phyloP scores from a whole-genome alignment of 2,888 invertebrate species.

The Eledona agricola region DNA sequence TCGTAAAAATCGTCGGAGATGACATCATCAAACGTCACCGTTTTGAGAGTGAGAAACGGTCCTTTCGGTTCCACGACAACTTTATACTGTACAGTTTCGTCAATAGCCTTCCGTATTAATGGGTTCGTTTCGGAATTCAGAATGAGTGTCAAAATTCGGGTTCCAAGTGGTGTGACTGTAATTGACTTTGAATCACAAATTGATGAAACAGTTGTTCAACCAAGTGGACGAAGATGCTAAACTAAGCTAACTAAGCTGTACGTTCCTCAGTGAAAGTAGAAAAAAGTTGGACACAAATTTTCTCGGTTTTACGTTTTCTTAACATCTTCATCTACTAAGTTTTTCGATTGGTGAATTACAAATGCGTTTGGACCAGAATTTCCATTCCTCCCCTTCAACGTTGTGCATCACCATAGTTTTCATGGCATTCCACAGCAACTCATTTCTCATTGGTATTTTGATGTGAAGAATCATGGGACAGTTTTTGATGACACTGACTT shows the following conservation, averaged over 20 bases:
- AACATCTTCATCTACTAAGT: no score
- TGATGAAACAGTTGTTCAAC: not conserved
- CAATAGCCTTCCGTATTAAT: not conserved
- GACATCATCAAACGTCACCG: slow-evolving; percentile 33
- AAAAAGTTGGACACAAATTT: not conserved
- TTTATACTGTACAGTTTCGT: slow-evolving; percentile 4
- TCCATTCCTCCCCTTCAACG: slow-evolving; percentile 39
- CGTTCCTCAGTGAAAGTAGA: no score
- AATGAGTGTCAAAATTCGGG: slow-evolving; percentile 15
- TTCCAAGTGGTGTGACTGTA: slow-evolving; percentile 6
- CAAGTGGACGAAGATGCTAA: no score
- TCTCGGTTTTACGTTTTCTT: no score
- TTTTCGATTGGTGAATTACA: no score
- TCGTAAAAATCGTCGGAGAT: slow-evolving; percentile 36
- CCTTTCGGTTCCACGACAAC: not conserved
- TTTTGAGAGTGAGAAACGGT: slow-evolving; percentile 40
- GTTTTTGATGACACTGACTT: slow-evolving; percentile 30
- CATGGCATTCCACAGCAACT: slow-evolving; percentile 46
- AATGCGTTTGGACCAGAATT: slow-evolving; percentile 50
- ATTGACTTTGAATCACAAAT: not conserved
- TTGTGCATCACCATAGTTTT: slow-evolving; percentile 43
- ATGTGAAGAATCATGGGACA: slow-evolving; percentile 50
- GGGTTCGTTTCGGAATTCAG: slow-evolving; percentile 16
- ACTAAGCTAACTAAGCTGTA: no score
- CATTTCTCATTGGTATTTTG: slow-evolving; percentile 52